Percentiles rank a stretch among this genome's conserved stretches.
Evolutionary conservation across 1,140 invertebrate species (phyloP).

Genomic region (Rhizoglyphus robini): DNA sequence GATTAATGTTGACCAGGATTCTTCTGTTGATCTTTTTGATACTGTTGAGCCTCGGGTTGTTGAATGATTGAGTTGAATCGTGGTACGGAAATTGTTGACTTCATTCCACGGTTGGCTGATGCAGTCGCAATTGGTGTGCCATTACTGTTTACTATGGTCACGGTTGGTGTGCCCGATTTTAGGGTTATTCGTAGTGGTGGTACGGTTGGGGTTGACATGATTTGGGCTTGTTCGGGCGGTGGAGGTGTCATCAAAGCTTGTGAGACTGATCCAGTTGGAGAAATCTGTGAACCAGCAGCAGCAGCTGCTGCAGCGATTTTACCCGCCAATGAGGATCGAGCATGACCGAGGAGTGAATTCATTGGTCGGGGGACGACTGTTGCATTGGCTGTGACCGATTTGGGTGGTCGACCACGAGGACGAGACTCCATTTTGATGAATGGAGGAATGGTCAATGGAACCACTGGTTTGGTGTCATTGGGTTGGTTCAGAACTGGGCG

Average conservation of each 20-base stretch:
- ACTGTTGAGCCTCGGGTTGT: neutral
- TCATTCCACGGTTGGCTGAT: neutral
- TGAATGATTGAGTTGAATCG: neutral
- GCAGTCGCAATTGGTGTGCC: neutral
- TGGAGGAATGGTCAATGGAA: neutral
- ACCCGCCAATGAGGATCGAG: neutral
- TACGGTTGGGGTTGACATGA: too few species aligned
- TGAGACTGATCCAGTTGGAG: too few species aligned
- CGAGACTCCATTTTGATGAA: neutral
- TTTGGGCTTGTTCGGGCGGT: too few species aligned
- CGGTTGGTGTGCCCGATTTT: too few species aligned
- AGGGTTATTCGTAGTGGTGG: too few species aligned
- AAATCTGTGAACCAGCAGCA: neutral
- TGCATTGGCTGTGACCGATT: slow-evolving; percentile 10
- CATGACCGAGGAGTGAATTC: slow-evolving; percentile 31
- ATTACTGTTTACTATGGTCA: too few species aligned
- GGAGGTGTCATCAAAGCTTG: too few species aligned
- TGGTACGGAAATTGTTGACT: neutral
- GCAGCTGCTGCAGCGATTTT: neutral
- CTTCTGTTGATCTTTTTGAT: too few species aligned
- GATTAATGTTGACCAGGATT: too few species aligned
- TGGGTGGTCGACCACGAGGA: slow-evolving; percentile 29
- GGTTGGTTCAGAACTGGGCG: neutral
- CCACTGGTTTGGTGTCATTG: too few species aligned
- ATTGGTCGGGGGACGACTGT: neutral